Conservation (phyloP, 1,140 invertebrate species). For the Cheumatopsyche charites region DNA sequence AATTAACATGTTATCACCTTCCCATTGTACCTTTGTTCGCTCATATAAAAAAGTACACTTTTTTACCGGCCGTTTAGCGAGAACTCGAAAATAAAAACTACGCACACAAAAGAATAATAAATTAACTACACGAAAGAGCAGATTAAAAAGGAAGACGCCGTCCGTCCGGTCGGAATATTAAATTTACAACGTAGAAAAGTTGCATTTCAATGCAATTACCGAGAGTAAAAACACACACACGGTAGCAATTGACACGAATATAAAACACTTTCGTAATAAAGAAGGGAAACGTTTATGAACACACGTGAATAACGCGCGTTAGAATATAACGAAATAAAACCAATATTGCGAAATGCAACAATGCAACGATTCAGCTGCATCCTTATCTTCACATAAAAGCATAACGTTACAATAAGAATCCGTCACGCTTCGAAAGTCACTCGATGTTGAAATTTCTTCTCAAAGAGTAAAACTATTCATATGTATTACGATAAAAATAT, state of each 20-base stretch:
- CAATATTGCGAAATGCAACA: background rate
- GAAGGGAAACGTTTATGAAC: no score
- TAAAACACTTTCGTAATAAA: background rate
- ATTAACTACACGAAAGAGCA: conserved; percentile 8
- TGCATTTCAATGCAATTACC: conserved; percentile 27
- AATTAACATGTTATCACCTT: background rate
- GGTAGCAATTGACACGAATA: conserved; percentile 5
- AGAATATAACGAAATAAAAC: background rate
- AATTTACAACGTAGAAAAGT: background rate
- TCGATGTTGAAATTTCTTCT: no score
- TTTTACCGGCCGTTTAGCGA: background rate
- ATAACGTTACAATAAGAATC: background rate
- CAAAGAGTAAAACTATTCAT: no score
- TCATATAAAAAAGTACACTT: background rate
- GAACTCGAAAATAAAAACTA: background rate
- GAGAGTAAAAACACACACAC: no score
- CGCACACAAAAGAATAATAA: conserved; percentile 22
- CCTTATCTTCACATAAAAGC: background rate
- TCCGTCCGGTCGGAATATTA: conserved; percentile 7
- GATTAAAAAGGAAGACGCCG: conserved; percentile 16
- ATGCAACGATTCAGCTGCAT: background rate
- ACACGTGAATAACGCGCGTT: background rate
- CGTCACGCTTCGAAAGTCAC: conserved; percentile 2
- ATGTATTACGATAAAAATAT: no score
- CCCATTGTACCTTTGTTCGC: background rate